These are phyloP conservation scores for Apodemus sylvaticus DNA, from an alignment of 2,113 vertebrate genomes.

Conservation along the genomic window DNA sequence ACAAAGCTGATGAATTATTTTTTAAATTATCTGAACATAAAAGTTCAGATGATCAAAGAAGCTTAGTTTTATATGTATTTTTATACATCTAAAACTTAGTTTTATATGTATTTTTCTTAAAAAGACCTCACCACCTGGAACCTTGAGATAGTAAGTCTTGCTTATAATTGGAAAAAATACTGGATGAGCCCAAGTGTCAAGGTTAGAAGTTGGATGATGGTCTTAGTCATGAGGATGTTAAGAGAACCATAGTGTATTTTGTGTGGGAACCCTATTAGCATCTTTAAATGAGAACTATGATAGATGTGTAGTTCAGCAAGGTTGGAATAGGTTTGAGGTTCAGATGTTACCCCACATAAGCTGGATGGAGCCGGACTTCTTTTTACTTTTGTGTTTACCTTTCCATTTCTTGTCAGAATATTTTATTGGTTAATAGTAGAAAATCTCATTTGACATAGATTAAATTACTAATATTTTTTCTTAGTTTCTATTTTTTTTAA, in stretches of 20 bases:
- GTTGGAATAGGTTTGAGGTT: constrained; percentile 32
- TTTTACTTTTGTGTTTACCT: constrained; percentile 39
- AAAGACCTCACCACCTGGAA: neutral
- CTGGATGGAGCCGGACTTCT: neutral
- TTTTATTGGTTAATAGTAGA: constrained; percentile 39
- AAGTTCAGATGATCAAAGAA: neutral
- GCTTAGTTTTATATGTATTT: neutral
- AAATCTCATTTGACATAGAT: constrained; percentile 41
- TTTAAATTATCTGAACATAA: constrained; percentile 51
- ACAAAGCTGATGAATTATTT: constrained; percentile 29
- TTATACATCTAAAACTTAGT: no score
- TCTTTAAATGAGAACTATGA: constrained; percentile 39
- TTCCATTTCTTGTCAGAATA: constrained; percentile 48
- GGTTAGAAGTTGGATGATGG: constrained; percentile 29
- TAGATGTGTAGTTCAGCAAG: constrained; percentile 19
- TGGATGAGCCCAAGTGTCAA: neutral
- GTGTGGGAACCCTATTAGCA: neutral
- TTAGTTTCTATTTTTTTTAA: constrained; percentile 26
- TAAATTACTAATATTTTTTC: constrained; percentile 46
- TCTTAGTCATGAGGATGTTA: constrained; percentile 15
- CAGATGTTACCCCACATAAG: neutral
- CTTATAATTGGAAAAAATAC: constrained; percentile 33
- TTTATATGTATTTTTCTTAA: neutral
- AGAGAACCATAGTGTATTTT: neutral
- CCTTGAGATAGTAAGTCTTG: constrained; percentile 36